phyloP scores from a whole-genome alignment of 2,113 vertebrate species.

The Nyctereutes procyonoides region DNA sequence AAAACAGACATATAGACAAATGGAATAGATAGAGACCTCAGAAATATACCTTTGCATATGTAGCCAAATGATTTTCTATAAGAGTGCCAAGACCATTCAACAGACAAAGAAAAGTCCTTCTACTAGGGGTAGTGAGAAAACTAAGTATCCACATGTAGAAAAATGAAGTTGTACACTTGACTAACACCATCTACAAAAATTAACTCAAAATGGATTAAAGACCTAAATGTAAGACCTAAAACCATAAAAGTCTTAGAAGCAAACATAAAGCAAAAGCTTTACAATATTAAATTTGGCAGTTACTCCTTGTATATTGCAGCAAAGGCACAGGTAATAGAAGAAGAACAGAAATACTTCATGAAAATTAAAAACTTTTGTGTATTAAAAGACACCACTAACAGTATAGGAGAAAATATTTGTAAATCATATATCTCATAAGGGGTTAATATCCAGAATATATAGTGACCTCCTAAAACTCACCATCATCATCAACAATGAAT shows the following conservation, averaged over 20 bases:
- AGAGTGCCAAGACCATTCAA: not conserved
- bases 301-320: not conserved
- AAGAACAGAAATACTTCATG: not conserved
- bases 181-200: not conserved
- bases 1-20: not conserved
- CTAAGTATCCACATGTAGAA: not conserved
- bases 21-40: not conserved
- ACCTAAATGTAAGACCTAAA: not conserved
- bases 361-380: not conserved
- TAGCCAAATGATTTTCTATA: not conserved
- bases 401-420: not conserved
- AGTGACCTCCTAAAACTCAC: not conserved
- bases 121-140: not conserved
- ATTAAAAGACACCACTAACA: slow-evolving; percentile 9
- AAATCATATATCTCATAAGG: not conserved
- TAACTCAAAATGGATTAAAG: not conserved
- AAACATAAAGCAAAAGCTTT: not conserved
- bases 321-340: not conserved
- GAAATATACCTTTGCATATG: not conserved
- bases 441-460: not conserved
- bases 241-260: not conserved
- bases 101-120: not conserved
- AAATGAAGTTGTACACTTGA: not conserved
- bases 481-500: not conserved
- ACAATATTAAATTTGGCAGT: not conserved